These are phyloP conservation scores for Barbus barbus DNA, from an alignment of 2,113 vertebrate genomes.

Conservation along the genomic window DNA sequence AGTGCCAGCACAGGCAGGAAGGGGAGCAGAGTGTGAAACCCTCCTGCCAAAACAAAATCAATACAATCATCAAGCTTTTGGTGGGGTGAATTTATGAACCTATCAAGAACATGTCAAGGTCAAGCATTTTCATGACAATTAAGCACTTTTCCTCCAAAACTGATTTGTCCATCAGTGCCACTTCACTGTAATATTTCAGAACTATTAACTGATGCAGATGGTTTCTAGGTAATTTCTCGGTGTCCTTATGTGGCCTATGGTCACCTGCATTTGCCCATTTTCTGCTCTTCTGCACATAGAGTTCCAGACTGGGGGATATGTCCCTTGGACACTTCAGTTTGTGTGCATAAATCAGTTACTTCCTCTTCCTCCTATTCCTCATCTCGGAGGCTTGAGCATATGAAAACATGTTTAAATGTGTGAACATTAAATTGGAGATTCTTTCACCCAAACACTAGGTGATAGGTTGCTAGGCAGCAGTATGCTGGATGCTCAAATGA, in stretches of 20 bases:
- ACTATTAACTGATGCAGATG: neutral
- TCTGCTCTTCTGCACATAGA: neutral
- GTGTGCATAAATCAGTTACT: slow-evolving; percentile 19
- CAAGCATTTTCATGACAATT: neutral
- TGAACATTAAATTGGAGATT: too few relatives aligned
- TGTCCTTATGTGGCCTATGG: neutral
- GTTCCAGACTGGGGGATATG: neutral
- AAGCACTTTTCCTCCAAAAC: neutral
- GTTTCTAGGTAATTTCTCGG: neutral
- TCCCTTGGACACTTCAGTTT: slow-evolving; percentile 9
- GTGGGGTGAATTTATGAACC: slow-evolving; percentile 1
- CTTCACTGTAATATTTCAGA: neutral
- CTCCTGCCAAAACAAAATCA: slow-evolving; percentile 21
- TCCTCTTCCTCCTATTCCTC: neutral
- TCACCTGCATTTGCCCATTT: neutral
- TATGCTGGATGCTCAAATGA: too few relatives aligned
- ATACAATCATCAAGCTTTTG: neutral
- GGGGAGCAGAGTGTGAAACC: neutral
- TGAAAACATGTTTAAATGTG: too few relatives aligned
- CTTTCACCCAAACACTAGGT: too few relatives aligned
- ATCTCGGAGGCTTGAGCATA: too few relatives aligned
- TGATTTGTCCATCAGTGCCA: neutral
- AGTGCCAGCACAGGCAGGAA: neutral
- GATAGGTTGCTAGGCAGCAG: too few relatives aligned
- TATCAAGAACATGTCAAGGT: neutral